phyloP scores from a whole-genome alignment of 1,140 invertebrate species.

The Brachionus manjavacas region DNA sequence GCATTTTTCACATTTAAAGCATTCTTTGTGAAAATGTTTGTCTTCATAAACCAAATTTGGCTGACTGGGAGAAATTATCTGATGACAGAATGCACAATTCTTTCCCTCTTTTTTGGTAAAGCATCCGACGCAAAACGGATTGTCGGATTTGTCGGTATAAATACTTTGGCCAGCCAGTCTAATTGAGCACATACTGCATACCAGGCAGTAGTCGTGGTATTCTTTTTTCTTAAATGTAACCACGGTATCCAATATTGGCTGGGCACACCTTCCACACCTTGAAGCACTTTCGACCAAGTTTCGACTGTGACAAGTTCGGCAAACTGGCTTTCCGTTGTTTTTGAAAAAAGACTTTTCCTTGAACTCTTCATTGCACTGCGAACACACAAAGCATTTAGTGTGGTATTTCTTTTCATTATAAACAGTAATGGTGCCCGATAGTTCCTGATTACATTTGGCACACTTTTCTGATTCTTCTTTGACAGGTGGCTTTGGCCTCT shows the following conservation, averaged over 20 bases:
- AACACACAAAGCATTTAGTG: conserved; percentile 38
- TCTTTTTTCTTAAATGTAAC: conserved; percentile 20
- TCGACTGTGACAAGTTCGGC: conserved; percentile 17
- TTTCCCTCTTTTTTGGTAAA: conserved; percentile 38
- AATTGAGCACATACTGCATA: neutral
- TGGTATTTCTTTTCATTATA: conserved; percentile 36
- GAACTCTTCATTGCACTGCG: conserved; percentile 31
- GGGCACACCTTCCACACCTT: neutral
- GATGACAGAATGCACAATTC: neutral
- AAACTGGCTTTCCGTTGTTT: conserved; percentile 8
- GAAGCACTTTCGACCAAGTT: conserved; percentile 32
- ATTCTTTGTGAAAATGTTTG: conserved; percentile 35
- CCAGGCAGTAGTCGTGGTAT: conserved; percentile 39
- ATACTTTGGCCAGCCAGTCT: conserved; percentile 22
- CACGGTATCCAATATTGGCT: conserved; percentile 30
- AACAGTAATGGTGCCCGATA: conserved; percentile 12
- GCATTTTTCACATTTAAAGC: conserved; percentile 27
- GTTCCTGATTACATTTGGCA: neutral
- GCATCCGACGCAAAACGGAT: neutral
- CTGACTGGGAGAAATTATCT: conserved; percentile 21
- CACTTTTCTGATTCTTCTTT: conserved; percentile 8
- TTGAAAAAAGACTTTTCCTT: conserved; percentile 34
- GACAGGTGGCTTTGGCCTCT: neutral
- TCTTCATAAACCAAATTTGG: conserved; percentile 32
- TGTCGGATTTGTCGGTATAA: neutral